Conservation (phyloP, 2,113 vertebrate species). For the Lynx canadensis region DNA sequence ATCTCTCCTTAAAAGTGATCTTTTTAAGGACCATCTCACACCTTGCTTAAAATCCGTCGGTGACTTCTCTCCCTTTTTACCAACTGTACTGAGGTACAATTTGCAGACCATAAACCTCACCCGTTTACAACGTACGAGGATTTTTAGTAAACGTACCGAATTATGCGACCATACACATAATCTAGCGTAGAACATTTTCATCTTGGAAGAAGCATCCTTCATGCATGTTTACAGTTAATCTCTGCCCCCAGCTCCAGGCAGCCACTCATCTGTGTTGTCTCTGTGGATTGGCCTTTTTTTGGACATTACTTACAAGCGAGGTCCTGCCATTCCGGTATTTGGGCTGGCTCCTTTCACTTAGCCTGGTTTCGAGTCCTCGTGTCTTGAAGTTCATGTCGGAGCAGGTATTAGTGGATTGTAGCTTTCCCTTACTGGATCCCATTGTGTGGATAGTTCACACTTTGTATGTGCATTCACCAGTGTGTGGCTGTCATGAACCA, state of each 20-base stretch:
- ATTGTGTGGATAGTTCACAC: rapidly evolving
- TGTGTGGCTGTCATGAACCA: neutral
- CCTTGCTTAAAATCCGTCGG: neutral
- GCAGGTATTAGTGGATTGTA: neutral
- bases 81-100: neutral
- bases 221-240: neutral
- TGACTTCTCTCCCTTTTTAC: neutral
- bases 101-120: neutral
- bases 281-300: neutral
- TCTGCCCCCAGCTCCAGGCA: neutral
- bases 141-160: neutral
- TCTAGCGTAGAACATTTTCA: neutral
- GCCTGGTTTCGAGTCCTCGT: neutral
- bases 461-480: neutral
- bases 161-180: rapidly evolving
- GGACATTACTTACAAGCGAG: neutral
- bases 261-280: neutral
- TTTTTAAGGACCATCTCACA: neutral
- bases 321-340: neutral
- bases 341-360: neutral
- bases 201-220: too few species aligned
- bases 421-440: neutral
- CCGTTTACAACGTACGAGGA: neutral
- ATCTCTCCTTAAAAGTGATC: neutral
- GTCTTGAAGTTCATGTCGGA: neutral